phyloP scores from a whole-genome alignment of 2,797 vertebrate genomes.

The Sebastes minor region DNA sequence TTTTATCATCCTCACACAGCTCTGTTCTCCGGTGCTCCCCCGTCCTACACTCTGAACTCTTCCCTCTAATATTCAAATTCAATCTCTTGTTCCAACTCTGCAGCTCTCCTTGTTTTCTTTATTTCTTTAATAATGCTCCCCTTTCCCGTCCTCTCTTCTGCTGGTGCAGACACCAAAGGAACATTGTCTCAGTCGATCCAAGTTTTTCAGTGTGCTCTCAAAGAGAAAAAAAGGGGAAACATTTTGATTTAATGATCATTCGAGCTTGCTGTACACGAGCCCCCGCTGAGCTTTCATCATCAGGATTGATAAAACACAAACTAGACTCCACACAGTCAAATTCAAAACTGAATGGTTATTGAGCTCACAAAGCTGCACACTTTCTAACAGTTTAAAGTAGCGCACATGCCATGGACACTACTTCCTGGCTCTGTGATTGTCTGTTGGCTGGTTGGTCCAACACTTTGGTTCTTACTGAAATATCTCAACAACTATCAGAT shows the following conservation, averaged over 20 bases:
- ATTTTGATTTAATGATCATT: conserved; percentile 27
- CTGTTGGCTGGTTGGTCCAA: background rate
- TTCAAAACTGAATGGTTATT: background rate
- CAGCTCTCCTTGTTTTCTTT: conserved; percentile 36
- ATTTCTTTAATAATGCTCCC: background rate
- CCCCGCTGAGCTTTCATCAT: conserved; percentile 9
- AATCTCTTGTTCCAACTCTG: conserved; percentile 21
- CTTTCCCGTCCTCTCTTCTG: background rate
- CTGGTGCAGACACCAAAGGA: background rate
- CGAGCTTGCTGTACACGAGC: background rate
- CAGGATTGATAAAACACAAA: conserved; percentile 5
- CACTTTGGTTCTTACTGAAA: background rate
- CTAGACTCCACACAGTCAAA: background rate
- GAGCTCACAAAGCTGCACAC: background rate
- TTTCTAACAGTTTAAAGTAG: background rate
- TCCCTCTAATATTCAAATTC: conserved; percentile 45
- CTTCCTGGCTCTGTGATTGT: background rate
- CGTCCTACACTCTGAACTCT: conserved; percentile 22
- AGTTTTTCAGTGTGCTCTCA: conserved; percentile 1
- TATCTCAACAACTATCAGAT: background rate
- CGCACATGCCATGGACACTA: background rate
- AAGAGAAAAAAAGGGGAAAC: background rate
- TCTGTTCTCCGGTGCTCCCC: background rate
- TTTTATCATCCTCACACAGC: conserved; percentile 41
- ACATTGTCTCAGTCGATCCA: background rate